Percentiles rank a stretch among this genome's conserved stretches.
Conservation (phyloP, 2,797 vertebrate species). For the Myotis findleyi region DNA sequence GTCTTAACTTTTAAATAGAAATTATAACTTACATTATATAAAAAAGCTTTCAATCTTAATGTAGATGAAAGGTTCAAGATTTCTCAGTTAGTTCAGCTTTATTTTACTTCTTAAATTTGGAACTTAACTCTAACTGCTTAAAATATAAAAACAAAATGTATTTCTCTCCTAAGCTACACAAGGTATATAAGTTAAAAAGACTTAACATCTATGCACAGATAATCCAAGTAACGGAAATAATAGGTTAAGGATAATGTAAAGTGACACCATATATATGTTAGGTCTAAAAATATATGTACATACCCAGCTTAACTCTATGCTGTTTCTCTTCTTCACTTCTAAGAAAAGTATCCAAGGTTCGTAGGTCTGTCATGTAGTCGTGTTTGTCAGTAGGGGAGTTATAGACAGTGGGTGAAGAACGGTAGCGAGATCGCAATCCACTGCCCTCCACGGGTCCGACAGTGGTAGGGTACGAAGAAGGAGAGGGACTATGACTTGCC, state of each 20-base stretch:
- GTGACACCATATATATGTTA: not conserved
- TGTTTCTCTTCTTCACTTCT: conserved; percentile 95
- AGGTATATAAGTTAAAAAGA: not conserved
- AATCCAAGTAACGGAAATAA: conserved; percentile 30
- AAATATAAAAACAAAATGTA: conserved; percentile 44
- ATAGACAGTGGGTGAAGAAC: conserved; percentile 93
- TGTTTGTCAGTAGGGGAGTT: conserved; percentile 94
- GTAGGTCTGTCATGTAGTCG: conserved; percentile 95
- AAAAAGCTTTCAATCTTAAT: conserved; percentile 43
- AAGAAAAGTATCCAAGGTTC: conserved; percentile 93
- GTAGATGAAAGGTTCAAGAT: not conserved
- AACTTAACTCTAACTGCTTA: not conserved
- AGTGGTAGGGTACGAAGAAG: conserved; percentile 89
- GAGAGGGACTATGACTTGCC: conserved; percentile 90
- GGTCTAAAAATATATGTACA: accelerated
- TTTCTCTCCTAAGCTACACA: not conserved
- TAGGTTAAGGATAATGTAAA: not conserved
- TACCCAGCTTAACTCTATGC: conserved; percentile 95
- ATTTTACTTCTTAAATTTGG: conserved; percentile 41
- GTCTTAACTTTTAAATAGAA: not conserved
- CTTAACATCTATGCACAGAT: not conserved
- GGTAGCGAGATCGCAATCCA: conserved; percentile 92
- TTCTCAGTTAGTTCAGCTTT: conserved; percentile 5
- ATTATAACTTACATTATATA: not conserved
- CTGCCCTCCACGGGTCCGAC: conserved; percentile 91